Conservation (phyloP, 2,797 vertebrate genomes). For the Champsocephalus gunnari region DNA sequence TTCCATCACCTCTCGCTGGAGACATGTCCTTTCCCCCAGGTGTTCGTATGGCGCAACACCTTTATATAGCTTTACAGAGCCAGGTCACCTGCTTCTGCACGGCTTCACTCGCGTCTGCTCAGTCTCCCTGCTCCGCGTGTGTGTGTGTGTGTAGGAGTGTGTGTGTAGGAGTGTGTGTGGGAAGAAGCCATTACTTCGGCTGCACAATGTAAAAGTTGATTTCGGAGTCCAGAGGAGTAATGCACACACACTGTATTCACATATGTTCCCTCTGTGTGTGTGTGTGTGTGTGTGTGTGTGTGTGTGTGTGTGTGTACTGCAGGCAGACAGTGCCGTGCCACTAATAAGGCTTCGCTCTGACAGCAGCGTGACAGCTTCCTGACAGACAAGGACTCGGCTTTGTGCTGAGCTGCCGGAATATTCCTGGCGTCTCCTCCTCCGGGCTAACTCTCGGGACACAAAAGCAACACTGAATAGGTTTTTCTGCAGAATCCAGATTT, state of each 20-base stretch:
- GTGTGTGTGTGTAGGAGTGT: not conserved
- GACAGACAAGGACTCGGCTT: conserved; percentile 70
- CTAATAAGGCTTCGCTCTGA: conserved; percentile 73
- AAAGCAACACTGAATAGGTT: conserved; percentile 59
- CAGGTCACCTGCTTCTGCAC: not conserved
- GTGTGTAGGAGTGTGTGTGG: no score
- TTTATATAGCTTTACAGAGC: conserved; percentile 1
- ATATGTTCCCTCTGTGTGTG: conserved; percentile 1
- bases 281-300: not conserved
- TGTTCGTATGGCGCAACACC: not conserved
- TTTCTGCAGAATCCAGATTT: conserved; percentile 58
- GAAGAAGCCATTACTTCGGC: no score
- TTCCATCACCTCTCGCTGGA: conserved; percentile 2
- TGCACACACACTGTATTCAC: no score
- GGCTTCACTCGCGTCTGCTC: not conserved
- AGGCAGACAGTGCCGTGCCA: conserved; percentile 50
- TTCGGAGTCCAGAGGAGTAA: not conserved
- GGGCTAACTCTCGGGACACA: conserved; percentile 68
- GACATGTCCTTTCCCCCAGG: not conserved
- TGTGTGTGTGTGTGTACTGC: conserved; percentile 36
- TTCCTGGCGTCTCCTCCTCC: conserved; percentile 67
- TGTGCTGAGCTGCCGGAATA: conserved; percentile 74
- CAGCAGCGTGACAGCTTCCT: conserved; percentile 69
- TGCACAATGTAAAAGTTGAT: conserved; percentile 24
- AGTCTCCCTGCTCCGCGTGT: not conserved